These are phyloP conservation scores for human DNA, from an alignment of 2,113 vertebrate species.

Conservation along the genomic window GRCh38 chr18:25985501-25986000, in stretches of 20 bases:
- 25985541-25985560: not conserved
- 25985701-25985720: not conserved
- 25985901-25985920: not conserved
- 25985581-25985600: no score
- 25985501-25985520: not conserved
- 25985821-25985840: not conserved
- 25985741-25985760: no score
- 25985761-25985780: not conserved
- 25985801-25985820: not conserved
- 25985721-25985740: not conserved
- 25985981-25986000: not conserved
- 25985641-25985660: rapidly evolving
- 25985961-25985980: not conserved
- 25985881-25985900: not conserved
- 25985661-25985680: not conserved
- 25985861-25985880: not conserved
- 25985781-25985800: not conserved
- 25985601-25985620: not conserved
- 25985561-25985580: not conserved
- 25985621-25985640: rapidly evolving
- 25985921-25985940: not conserved
- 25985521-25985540: not conserved
- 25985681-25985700: not conserved
- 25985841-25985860: not conserved
- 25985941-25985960: not conserved